phyloP scores from a whole-genome alignment of 2,888 invertebrate genomes.

The Ennomos fuscantarius region DNA sequence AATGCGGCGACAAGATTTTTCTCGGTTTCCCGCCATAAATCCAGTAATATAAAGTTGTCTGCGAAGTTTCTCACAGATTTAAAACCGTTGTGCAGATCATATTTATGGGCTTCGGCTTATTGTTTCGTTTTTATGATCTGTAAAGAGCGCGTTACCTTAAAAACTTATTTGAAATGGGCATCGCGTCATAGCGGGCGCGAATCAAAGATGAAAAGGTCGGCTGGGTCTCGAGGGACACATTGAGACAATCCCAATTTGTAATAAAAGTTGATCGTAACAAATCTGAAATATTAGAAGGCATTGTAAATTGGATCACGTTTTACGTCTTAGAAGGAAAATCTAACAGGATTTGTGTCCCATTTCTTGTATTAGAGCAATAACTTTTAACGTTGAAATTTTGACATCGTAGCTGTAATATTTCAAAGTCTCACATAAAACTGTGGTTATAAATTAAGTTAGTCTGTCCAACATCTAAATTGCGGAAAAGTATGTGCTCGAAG shows the following conservation, averaged over 20 bases:
- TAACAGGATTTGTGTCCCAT: slow-evolving; percentile 56
- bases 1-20: too few species aligned
- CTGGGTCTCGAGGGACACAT: slow-evolving; percentile 61
- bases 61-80: slow-evolving; percentile 13
- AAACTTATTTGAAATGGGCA: slow-evolving; percentile 46
- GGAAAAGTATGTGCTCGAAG: slow-evolving; percentile 49
- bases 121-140: slow-evolving; percentile 33
- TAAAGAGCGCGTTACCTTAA: slow-evolving; percentile 41
- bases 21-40: too few species aligned
- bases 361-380: slow-evolving; percentile 48
- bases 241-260: slow-evolving; percentile 72
- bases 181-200: slow-evolving; percentile 52
- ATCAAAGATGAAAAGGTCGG: slow-evolving; percentile 59
- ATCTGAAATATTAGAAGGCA: slow-evolving; percentile 73
- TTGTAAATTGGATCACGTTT: slow-evolving; percentile 77
- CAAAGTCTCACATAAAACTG: slow-evolving; percentile 42
- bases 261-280: slow-evolving; percentile 75
- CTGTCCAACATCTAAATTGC: slow-evolving; percentile 42
- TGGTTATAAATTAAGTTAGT: slow-evolving; percentile 43
- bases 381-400: slow-evolving; percentile 36
- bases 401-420: slow-evolving; percentile 40
- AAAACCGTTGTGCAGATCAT: slow-evolving; percentile 10
- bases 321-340: slow-evolving; percentile 59
- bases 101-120: slow-evolving; percentile 20
- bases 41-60: background rate